Base-by-base conservation (phyloP, 2,113 vertebrate species). In the Himantopus leucocephalus region DNA sequence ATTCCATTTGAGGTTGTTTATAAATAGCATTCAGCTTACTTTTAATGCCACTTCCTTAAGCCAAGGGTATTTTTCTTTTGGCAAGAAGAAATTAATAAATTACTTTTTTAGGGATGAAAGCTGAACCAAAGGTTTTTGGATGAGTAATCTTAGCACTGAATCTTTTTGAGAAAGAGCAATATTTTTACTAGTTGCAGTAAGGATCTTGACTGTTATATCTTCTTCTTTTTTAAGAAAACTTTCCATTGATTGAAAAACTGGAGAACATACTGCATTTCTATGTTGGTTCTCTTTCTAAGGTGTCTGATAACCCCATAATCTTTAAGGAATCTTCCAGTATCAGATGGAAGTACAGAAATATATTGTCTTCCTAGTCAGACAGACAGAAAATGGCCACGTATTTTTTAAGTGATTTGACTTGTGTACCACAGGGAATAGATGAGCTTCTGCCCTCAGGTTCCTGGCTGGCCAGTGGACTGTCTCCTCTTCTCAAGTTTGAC, bases 21-120 rank as follows among this genome's bases (percentile, higher is more conserved):
- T 96, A 91, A 97, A 95, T 79, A 96, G 63, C 47, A 72, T 73
- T 88, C 52, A 72, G 67, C 32, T 80, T 27, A 71, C 79, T 77
- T 88, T 84, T 83, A 83, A 79, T 68, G 84, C 53, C 78, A 32
- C 66, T 72, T 72, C 81, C 55, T 68, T 16, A 83, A 85, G 73
- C 66, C 73, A 92, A 78, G 75, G 67, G 87, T 71, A 50, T 80
- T 91, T 73, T 20, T 48, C 59, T 91, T 94, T 94, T 85, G 89
- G 48, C 53, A 94, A 90, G 58, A 79, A 95, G 43, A 92, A 85
- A 71, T 90, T 92, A 70, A 91, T 62, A 76, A 94, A 85, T 87
- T 2, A 64, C 21, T 41, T 15, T n/a, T 15, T 15, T 19, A 52
- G 37, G 52, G 45, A 34, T 52, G 64, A 63, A 84, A 95, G 24